Conservation (phyloP, 1,140 invertebrate genomes). For the Paramacrobiotus metropolitanus region DNA sequence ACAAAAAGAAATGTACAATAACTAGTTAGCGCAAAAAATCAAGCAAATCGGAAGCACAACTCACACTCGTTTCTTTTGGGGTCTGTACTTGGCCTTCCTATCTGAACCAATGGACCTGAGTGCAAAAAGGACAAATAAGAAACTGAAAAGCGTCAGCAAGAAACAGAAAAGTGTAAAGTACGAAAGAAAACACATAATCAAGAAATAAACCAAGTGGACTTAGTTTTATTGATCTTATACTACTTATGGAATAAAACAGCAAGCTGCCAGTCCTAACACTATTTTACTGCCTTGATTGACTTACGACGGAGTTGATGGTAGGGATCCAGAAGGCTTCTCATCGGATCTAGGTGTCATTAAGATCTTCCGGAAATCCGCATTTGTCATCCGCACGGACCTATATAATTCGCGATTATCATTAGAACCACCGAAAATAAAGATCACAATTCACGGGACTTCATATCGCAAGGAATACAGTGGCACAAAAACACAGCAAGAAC, state of each 20-base stretch:
- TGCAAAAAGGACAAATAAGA: slow-evolving; percentile 3
- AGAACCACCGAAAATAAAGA: too few species aligned
- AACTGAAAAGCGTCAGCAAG: too few species aligned
- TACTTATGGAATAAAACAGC: too few species aligned
- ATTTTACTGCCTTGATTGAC: too few species aligned
- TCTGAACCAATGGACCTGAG: background rate
- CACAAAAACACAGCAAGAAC: too few species aligned
- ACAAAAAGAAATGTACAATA: background rate
- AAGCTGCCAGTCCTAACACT: too few species aligned
- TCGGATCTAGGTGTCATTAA: slow-evolving; percentile 61
- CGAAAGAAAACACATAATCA: too few species aligned
- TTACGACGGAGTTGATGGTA: slow-evolving; percentile 7
- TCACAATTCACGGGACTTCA: too few species aligned
- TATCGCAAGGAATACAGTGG: too few species aligned
- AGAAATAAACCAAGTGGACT: too few species aligned
- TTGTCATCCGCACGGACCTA: slow-evolving; percentile 36
- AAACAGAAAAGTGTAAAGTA: too few species aligned
- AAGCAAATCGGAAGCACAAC: background rate
- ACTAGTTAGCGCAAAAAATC: background rate
- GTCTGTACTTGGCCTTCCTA: slow-evolving; percentile 6
- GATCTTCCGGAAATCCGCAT: slow-evolving; percentile 85
- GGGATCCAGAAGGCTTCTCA: slow-evolving; percentile 10
- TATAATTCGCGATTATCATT: background rate
- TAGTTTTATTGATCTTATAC: too few species aligned
- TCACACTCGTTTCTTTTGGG: background rate